Percentiles rank a stretch among this genome's conserved stretches.
phyloP scores from a whole-genome alignment of 2,113 vertebrate species.

The Entosphenus tridentatus region DNA sequence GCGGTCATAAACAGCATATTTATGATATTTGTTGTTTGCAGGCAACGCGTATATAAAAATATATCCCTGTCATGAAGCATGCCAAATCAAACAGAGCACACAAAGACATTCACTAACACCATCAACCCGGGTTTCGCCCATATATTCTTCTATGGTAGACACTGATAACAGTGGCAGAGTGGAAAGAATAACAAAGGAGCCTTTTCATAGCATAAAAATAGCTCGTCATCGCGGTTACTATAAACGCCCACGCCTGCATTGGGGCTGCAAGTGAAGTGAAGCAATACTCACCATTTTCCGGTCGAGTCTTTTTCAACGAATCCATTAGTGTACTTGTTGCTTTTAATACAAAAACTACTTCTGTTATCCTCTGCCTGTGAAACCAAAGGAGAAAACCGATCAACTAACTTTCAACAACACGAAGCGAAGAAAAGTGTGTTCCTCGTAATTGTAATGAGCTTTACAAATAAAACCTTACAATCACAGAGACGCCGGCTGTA shows the following conservation, averaged over 20 bases:
- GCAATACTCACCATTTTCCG: slow-evolving; percentile 71
- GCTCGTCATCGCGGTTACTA: background rate
- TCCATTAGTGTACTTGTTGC: slow-evolving; percentile 97
- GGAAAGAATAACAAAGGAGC: background rate
- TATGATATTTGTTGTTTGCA: too few species aligned
- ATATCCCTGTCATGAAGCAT: too few species aligned
- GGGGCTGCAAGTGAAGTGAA: background rate
- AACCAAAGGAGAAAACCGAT: slow-evolving; percentile 9
- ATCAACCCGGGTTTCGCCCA: background rate
- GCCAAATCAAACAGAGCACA: background rate
- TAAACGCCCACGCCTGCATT: background rate
- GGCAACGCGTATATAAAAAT: too few species aligned
- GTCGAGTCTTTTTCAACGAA: slow-evolving; percentile 93
- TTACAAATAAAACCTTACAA: too few species aligned
- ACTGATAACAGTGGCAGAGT: background rate
- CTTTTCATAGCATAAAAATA: background rate
- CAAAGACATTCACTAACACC: background rate
- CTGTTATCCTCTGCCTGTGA: slow-evolving; percentile 86
- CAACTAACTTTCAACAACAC: background rate
- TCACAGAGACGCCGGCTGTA: too few species aligned
- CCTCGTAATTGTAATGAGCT: too few species aligned
- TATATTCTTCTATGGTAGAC: background rate
- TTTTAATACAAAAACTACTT: slow-evolving; percentile 98
- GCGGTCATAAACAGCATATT: too few species aligned
- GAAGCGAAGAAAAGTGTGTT: background rate